Evolutionary conservation across 2,888 invertebrate genomes (phyloP), one percentile per base, ranked within the genome.

Genomic region (Pristionchus entomophagus): DNA sequence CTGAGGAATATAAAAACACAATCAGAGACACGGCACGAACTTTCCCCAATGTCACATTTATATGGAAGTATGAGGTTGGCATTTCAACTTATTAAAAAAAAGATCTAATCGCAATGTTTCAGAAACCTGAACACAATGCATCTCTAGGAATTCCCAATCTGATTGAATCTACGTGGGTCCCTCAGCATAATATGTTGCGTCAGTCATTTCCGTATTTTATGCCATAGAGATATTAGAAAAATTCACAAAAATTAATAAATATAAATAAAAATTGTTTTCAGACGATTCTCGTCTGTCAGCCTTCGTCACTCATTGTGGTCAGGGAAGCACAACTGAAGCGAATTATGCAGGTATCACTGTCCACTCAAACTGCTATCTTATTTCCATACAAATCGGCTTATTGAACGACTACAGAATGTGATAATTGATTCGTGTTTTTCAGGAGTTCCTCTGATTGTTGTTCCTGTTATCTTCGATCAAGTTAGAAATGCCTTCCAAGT

Each of bases 391-490:
- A n/a, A n/a, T n/a, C n/a, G n/a, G n/a, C n/a, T n/a, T n/a, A n/a
- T n/a, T n/a, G n/a, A n/a, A n/a, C n/a, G n/a, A n/a, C n/a, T n/a
- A n/a, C n/a, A n/a, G n/a, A n/a, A n/a, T n/a, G n/a, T n/a, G n/a
- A n/a, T n/a, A n/a, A n/a, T n/a, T n/a, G n/a, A 59, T 26, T 59
- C 4, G 22, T 35, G 8, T 26, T 69, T 6, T 38, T 2, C 35
- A 86, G 94, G 93, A 53, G 93, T 94, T 29, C 94, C 94, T 5
- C 92, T 94, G 86, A 91, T 94, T 0, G 93, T 94, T 8, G 91
- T 94, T 56, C 94, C 94, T 6, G 91, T 94, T 38, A 94, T 93
- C 88, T 94, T 93, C 38, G 94, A 94, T 89, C 94, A 94, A 91
- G 91, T 93, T 78, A 92, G 94, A 81, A 93, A 94, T 83, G 91